Base-by-base conservation (phyloP, 2,888 invertebrate genomes). In the Nemapogon koenigi region DNA sequence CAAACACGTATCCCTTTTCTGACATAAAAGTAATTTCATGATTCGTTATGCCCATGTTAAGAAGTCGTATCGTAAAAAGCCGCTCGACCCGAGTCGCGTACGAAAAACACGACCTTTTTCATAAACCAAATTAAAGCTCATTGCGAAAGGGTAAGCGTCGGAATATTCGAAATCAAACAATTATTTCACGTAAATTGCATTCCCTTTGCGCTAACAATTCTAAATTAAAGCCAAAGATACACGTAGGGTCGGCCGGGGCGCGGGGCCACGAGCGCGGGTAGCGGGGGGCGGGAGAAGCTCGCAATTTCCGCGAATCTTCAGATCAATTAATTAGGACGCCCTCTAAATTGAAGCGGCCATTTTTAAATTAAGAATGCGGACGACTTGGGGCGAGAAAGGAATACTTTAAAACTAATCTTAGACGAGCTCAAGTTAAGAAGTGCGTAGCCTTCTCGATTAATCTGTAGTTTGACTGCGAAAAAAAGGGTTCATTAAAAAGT, bases 161-260 rank as follows among this genome's bases (percentile, higher is more conserved):
- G 53, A 66, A 60, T 68, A 61, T 69, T 66, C 52, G 61, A 68
- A 73, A 71, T 75, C 73, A 69, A 72, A 73, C 71, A 73, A 75
- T 75, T 75, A 73, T 73, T 70, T 71, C 60, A 68, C 68, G 63
- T 71, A 76, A 73, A 76, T 76, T 75, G 72, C 73, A 75, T 70
- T 70, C 69, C 71, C 66, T 71, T 68, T 65, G 59, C 67, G 64
- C 63, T 71, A 71, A 75, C 72, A 73, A 68, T 75, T 73, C 71
- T 65, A 73, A 76, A 76, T 76, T 75, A 72, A 75, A 68, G 66
- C 66, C 62, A 58, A 70, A 71, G 69, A 75, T 72, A 75, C 70
- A 69, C 61, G 60, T 59, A 45, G 43, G 51, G 51, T 49, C 43
- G 43, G 40, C 17, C n/a, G 31, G 41, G 48, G 38, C 39, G 35